Evolutionary conservation across 1,140 invertebrate species (phyloP), one percentile per base, ranked within the genome.

Genomic region (Colletes gigas): DNA sequence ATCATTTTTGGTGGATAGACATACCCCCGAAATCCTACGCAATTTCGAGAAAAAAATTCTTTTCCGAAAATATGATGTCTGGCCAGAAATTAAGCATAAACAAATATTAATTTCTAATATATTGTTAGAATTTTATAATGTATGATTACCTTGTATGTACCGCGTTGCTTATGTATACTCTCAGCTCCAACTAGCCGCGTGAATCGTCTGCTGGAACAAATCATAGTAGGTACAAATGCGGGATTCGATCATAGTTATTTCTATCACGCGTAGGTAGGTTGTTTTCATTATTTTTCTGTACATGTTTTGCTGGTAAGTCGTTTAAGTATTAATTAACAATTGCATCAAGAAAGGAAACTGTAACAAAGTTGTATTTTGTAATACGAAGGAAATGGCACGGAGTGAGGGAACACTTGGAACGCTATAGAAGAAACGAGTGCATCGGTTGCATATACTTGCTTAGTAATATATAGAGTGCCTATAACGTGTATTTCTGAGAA

Each of bases 401-500:
- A 44, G n/a, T 44, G 7, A 4, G 21, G 77, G 60, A 19, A 4
- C 10, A 50, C 39, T 65, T 39, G 44, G 30, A 30, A 30, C 30
- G 63, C 1, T 47, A 72, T 65, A 21, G 68, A 72, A 71, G 50
- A 78, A 73, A 63, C 50, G 39, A 47, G 10, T 55, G 4, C 52
- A 21, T 71, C 52, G 50, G 30, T 54, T 72, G 39, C 21, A 44
- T 79, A 65, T 79, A 73, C 14, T 73, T 79, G 77, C 70, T 79
- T 65, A 66, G 57, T 73, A 72, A 78, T 72, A 68, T 75, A 67
- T 80, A 80, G 71, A 74, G 78, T 80, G 72, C 71, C 78, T 80
- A 75, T 80, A 80, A 75, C 78, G 78, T 80, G 55, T 80, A 80
- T 80, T 82, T 82, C 80, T 82, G 80, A 82, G 80, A 82, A 78